Percentiles rank a stretch among this genome's conserved stretches.
Conservation (phyloP, 1,140 invertebrate genomes). For the Hylyphantes graminicola region DNA sequence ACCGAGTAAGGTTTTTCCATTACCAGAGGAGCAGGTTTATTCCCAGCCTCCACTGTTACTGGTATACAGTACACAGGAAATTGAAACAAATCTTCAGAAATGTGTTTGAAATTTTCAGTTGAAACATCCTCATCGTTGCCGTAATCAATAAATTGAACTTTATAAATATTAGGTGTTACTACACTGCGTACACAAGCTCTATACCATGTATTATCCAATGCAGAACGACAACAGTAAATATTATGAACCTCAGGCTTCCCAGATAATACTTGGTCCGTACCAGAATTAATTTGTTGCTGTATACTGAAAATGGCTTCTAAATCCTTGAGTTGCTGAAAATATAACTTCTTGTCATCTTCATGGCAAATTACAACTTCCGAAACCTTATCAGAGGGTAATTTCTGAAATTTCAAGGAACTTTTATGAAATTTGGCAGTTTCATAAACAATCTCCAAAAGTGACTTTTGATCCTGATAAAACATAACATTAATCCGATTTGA, state of each 20-base stretch:
- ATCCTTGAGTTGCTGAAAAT: conserved; percentile 20
- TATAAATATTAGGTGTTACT: not conserved
- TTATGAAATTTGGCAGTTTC: not conserved
- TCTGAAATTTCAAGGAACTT: not conserved
- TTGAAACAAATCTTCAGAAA: conserved; percentile 18
- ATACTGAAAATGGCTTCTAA: not conserved
- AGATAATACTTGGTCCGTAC: not conserved
- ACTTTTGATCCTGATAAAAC: not conserved
- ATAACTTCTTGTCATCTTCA: not conserved
- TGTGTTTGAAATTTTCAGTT: conserved; percentile 10
- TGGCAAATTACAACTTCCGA: not conserved
- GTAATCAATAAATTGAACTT: conserved; percentile 34
- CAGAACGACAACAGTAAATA: conserved; percentile 29
- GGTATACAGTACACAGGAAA: conserved; percentile 20
- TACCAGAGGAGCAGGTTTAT: not conserved
- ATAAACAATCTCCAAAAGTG: not conserved
- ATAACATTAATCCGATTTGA: conserved; percentile 32
- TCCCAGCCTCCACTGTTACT: not conserved
- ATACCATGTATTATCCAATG: conserved; percentile 22
- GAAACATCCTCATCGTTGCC: conserved; percentile 16
- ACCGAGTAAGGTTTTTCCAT: not conserved
- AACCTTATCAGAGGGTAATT: not conserved
- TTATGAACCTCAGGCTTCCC: not conserved
- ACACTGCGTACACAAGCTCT: not conserved
- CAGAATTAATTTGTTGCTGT: not conserved